A percentile compares a stretch with the other conserved stretches of the same genome.
Evolutionary conservation across 2,888 invertebrate genomes (phyloP).

Genomic region (Lithophane socia): DNA sequence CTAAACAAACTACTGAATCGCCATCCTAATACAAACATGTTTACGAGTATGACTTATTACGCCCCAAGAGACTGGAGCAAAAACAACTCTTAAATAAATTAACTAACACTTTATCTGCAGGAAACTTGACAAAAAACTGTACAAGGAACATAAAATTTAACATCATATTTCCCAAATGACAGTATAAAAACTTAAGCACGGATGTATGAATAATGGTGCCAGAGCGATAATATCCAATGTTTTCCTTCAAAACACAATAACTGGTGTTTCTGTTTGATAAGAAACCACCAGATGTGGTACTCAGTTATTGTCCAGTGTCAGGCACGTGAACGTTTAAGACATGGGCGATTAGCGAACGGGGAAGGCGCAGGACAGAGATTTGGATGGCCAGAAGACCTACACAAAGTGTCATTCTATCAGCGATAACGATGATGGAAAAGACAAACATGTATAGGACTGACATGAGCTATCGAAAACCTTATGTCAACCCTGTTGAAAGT

Average conservation of each 20-base stretch:
- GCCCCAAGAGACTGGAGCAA: constrained; percentile 50
- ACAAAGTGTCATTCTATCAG: too few species aligned
- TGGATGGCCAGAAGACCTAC: not conserved
- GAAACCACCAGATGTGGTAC: constrained; percentile 84
- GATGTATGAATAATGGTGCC: constrained; percentile 80
- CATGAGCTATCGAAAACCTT: too few species aligned
- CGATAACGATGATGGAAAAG: too few species aligned
- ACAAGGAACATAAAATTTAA: constrained; percentile 48
- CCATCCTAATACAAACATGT: constrained; percentile 29
- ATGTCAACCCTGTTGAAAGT: too few species aligned
- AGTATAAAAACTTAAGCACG: constrained; percentile 79
- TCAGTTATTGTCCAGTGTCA: constrained; percentile 68
- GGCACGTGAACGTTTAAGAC: constrained; percentile 59
- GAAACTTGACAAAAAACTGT: constrained; percentile 49
- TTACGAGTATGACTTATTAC: constrained; percentile 45
- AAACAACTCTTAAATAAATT: constrained; percentile 43
- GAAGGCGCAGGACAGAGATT: too few species aligned
- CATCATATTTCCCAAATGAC: constrained; percentile 44
- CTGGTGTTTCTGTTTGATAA: constrained; percentile 85
- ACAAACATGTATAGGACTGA: too few species aligned
- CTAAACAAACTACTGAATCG: constrained; percentile 45
- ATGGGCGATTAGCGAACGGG: constrained; percentile 52
- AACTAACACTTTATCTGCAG: constrained; percentile 64
- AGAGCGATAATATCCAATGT: constrained; percentile 80
- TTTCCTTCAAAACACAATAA: constrained; percentile 85